Evolutionary conservation across 2,797 vertebrate genomes (phyloP), one percentile per base, ranked within the genome.

Genomic region (Balearica regulorum): DNA sequence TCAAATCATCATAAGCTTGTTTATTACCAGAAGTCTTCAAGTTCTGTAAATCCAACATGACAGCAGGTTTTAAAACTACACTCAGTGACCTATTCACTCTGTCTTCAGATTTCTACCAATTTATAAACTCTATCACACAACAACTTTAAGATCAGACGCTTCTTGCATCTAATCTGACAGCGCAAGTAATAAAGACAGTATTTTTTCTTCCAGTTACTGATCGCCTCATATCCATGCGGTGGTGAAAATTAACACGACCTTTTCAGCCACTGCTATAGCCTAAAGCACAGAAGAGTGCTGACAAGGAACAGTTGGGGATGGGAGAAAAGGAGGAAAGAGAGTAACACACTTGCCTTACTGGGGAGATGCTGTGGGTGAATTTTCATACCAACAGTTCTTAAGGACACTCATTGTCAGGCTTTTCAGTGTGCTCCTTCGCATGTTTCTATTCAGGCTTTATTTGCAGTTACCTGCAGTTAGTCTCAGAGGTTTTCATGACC

Each of bases 41-140:
- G 57, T 88, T 86, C 72, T 57, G 43, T 81, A 97, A 97, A 97
- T 94, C 43, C 61, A 92, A 85, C 49, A 31, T 39, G 78, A 92
- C 92, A 96, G 86, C 29, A 62, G 61, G 53, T 93, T 94, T 94
- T 91, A 94, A 92, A 96, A 72, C 86, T 90, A 77, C 48, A 76
- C 46, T 46, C 60, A 84, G 61, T 73, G 87, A 92, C 87, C 92
- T 94, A 90, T 83, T 94, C 83, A 75, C n/a, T 84, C 35, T 18
- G 15, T 53, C 83, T 96, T 73, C 88, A 69, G 82, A 87, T 82
- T 89, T 89, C 82, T 93, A 81, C 65, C 54, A 33, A 60, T 65
- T 70, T 87, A 92, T 35, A 86, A 82, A 91, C 39, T 48, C n/a
- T 43, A 83, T 53, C 75, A 84, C 24, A 37, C 72, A 95, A 82